Base-by-base conservation (phyloP, 2,113 vertebrate species). In the Clarias batrachus region DNA sequence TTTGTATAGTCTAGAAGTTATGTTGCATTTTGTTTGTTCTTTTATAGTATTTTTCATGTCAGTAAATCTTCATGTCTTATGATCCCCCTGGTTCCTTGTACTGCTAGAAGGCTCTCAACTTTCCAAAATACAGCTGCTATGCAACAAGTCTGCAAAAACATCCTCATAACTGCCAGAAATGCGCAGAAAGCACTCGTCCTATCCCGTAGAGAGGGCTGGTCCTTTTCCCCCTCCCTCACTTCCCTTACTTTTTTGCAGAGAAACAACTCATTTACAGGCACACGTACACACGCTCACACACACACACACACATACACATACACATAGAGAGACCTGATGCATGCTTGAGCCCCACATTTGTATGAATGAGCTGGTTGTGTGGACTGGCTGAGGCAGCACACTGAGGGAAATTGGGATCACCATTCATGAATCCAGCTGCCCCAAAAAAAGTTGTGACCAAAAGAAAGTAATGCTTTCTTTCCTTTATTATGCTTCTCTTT, bases 351-450 rank as follows among this genome's bases (percentile, higher is more conserved):
- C 83, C 82, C n/a, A 88, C 89, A 86, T 90, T 95, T 95, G 95
- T 95, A 95, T 96, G 95, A 96, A 96, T 96, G 94, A 93, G 89
- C 86, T 90, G 90, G 92, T 95, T 96, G 95, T 96, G 93, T 94
- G 91, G 93, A 92, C 89, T 91, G 94, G 94, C 94, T 94, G 93
- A 94, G 94, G 92, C 93, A 93, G 93, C 92, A 93, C 91, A 91
- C 92, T 93, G 90, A 94, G 89, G 87, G 85, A 84, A 92, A 90
- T 93, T 90, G 90, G 89, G 90, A 91, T 92, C 90, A 93, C 94
- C 94, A 94, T 94, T 95, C 92, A 94, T 91, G 88, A 90, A 90
- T 85, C 54, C 68, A 65, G 71, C 82, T 85, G 86, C 86, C 86
- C 79, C 30, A 6, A 41, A 81, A 82, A 14, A 77, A 77, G 48